A percentile compares a stretch with the other conserved stretches of the same genome.
Evolutionary conservation across 2,113 vertebrate species (phyloP).

Genomic region (Lepus timidus): DNA sequence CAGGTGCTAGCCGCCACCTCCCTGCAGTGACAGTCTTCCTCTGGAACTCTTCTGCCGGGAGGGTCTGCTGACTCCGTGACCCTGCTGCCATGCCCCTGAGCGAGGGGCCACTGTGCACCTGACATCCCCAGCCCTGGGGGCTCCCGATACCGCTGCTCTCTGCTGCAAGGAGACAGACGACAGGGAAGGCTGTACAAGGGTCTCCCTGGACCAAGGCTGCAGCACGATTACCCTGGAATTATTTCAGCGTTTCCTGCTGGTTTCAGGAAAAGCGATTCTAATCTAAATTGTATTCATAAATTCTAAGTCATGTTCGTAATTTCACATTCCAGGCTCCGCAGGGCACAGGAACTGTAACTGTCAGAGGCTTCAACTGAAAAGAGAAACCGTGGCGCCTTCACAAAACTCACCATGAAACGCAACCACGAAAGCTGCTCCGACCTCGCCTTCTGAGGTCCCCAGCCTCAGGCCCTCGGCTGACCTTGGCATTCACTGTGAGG

Average conservation of each 20-base stretch:
- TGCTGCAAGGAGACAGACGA: neutral
- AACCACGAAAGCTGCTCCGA: fast-evolving
- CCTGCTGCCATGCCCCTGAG: neutral
- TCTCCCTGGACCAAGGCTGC: neutral
- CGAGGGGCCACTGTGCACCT: fast-evolving
- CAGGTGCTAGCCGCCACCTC: neutral
- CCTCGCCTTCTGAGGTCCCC: too few species aligned
- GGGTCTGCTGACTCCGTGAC: neutral
- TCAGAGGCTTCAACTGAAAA: neutral
- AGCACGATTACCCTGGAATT: neutral
- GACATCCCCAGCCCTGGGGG: neutral
- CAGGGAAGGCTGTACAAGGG: neutral
- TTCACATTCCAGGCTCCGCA: neutral
- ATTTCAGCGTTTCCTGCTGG: conserved; percentile 6
- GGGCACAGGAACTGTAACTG: neutral
- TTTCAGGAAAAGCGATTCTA: conserved; percentile 25
- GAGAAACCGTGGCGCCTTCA: neutral
- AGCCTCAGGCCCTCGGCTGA: neutral
- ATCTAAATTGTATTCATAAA: conserved; percentile 35
- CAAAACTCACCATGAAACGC: fast-evolving
- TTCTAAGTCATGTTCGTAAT: conserved; percentile 28
- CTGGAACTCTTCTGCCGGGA: neutral
- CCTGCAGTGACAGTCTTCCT: neutral
- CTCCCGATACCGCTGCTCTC: neutral
- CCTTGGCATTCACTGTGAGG: fast-evolving